Conservation (phyloP, 2,888 invertebrate species). For the Trichacis sp. region DNA sequence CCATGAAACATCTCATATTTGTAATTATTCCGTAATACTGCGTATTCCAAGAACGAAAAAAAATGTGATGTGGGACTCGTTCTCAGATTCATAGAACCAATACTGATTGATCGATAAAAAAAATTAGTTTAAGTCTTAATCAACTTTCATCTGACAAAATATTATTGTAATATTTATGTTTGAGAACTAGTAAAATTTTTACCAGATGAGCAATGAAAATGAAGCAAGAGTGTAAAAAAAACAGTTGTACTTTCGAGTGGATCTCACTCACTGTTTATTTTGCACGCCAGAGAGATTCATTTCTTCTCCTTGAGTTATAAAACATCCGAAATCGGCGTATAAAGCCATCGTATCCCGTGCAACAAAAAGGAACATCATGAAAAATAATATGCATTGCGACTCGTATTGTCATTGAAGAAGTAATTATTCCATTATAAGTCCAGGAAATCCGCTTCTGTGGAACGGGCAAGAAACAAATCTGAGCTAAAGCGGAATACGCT, state of each 20-base stretch:
- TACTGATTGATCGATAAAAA: no score
- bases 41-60: no score
- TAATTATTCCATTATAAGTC: conserved; percentile 41
- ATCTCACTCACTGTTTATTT: background rate
- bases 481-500: conserved; percentile 27
- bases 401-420: conserved; percentile 37
- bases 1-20: no score
- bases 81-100: no score
- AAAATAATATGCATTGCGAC: conserved; percentile 36
- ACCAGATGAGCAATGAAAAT: background rate
- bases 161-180: no score
- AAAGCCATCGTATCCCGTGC: conserved; percentile 22
- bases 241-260: no score
- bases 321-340: conserved; percentile 19
- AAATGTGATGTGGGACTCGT: no score
- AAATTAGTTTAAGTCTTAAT: no score
- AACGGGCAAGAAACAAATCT: conserved; percentile 26
- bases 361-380: conserved; percentile 30
- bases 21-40: no score
- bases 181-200: background rate
- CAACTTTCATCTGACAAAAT: no score
- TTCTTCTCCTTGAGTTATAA: conserved; percentile 13
- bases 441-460: conserved; percentile 25
- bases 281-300: background rate
- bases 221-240: no score